Conservation (phyloP, 2,888 invertebrate genomes). For the Atethmia centrago region DNA sequence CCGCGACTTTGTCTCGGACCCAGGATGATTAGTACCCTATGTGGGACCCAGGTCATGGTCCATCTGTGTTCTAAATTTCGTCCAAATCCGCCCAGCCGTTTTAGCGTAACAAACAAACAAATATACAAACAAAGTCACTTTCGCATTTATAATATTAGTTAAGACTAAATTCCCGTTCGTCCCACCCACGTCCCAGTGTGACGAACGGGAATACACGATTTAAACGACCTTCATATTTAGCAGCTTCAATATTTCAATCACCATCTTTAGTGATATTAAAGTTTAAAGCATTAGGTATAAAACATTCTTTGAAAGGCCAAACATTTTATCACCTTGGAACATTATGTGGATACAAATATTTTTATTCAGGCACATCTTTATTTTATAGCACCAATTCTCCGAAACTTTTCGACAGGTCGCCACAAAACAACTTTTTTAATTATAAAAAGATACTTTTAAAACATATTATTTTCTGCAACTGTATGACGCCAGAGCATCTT, state of each 20-base stretch:
- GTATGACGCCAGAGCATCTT: constrained; percentile 27
- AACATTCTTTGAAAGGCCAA: neutral
- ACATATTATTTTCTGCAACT: neutral
- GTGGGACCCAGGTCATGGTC: no score
- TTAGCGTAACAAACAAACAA: no score
- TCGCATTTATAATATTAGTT: no score
- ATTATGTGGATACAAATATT: neutral
- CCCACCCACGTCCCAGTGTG: no score
- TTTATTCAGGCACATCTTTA: constrained; percentile 1
- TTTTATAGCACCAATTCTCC: constrained; percentile 54
- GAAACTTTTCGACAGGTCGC: constrained; percentile 19
- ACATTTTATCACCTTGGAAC: neutral
- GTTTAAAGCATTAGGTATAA: neutral
- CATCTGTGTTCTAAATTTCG: no score
- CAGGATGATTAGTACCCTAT: no score
- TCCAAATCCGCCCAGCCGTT: no score
- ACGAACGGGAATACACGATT: neutral
- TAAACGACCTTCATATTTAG: neutral
- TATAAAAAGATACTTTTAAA: constrained; percentile 20
- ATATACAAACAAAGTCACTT: no score
- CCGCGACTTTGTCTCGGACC: no score
- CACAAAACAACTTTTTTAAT: constrained; percentile 19
- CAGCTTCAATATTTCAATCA: neutral
- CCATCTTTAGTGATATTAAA: neutral
- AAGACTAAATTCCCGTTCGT: no score